Base-by-base conservation (phyloP, 2,797 vertebrate genomes). In the Telmatherina bonti region DNA sequence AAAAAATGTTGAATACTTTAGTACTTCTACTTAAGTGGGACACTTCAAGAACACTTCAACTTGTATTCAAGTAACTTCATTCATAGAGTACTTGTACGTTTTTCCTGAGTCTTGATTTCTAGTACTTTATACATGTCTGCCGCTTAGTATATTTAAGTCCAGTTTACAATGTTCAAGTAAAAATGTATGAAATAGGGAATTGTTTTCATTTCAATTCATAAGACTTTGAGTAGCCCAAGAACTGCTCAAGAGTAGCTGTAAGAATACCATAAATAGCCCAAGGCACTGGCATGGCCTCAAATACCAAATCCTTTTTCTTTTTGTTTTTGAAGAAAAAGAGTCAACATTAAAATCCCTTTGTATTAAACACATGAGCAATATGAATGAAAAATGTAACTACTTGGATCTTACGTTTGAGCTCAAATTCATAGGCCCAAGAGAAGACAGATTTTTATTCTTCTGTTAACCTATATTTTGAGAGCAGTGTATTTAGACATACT, bases 391-490 rank as follows among this genome's bases (percentile, higher is more conserved):
- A 36, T 13, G 36, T 15, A 15, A 16, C 36, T 41, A 41, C 43
- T 9, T 20, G 20, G 5, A 8, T 51, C 15, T 43, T 16, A 22
- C 20, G 10, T 27, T 35, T n/a, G 13, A 13, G 22, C 26, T 52
- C 22, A 49, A 27, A 49, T 36, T 60, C 12, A n/a, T 36, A 16
- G 20, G n/a, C 3, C 1, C 11, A 30, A 43, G 7, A 53, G 29
- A 30, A 43, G 10, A 2, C 20, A n/a, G 18, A 47, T 7, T 20
- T 8, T 47, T 20, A n/a, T n/a, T 8, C 53, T 22, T 45, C 36
- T 31, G 8, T 20, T 53, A 70, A n/a, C 22, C 41, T 54, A 26
- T 36, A 33, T 61, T 67, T 47, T 18, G 22, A 55, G 20, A 20
- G 26, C 7, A 10, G 22, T 26, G 35, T 22, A 13, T 20, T 5